These are phyloP conservation scores for Ranitomeya imitator DNA, from an alignment of 2,113 vertebrate species.

Conservation along the genomic window DNA sequence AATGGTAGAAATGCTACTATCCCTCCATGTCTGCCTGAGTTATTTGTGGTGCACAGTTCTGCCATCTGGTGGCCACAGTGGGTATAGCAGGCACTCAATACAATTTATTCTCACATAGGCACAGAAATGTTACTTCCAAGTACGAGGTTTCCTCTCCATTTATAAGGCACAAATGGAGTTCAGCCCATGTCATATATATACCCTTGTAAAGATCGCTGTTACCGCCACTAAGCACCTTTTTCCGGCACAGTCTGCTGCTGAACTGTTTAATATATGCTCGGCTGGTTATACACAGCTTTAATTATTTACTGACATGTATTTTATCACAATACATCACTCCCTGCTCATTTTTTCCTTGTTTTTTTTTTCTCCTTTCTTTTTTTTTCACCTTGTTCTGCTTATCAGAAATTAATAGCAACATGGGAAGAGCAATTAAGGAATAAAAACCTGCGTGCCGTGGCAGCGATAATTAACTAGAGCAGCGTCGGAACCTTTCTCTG, in stretches of 20 bases:
- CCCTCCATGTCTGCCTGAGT: too few species aligned
- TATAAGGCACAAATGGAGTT: background rate
- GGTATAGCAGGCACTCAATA: background rate
- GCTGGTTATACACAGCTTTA: slow-evolving; percentile 37
- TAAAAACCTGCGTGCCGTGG: background rate
- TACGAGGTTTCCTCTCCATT: background rate
- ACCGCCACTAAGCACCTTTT: background rate
- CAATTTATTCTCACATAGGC: background rate
- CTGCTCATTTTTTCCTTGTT: slow-evolving; percentile 18
- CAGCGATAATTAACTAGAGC: background rate
- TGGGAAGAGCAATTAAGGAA: slow-evolving; percentile 33
- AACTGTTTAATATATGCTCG: slow-evolving; percentile 31
- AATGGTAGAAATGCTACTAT: too few species aligned
- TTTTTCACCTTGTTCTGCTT: slow-evolving; percentile 27
- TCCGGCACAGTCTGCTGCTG: background rate
- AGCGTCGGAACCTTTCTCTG: background rate
- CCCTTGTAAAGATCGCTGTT: background rate
- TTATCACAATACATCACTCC: slow-evolving; percentile 45
- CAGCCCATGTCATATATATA: background rate
- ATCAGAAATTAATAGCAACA: slow-evolving; percentile 47
- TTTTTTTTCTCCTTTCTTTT: background rate
- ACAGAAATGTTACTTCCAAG: background rate
- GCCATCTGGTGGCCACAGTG: background rate
- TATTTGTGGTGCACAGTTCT: background rate
- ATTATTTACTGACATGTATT: slow-evolving; percentile 36